phyloP scores from a whole-genome alignment of 2,888 invertebrate genomes.

The Brachypalpus laphriformis region DNA sequence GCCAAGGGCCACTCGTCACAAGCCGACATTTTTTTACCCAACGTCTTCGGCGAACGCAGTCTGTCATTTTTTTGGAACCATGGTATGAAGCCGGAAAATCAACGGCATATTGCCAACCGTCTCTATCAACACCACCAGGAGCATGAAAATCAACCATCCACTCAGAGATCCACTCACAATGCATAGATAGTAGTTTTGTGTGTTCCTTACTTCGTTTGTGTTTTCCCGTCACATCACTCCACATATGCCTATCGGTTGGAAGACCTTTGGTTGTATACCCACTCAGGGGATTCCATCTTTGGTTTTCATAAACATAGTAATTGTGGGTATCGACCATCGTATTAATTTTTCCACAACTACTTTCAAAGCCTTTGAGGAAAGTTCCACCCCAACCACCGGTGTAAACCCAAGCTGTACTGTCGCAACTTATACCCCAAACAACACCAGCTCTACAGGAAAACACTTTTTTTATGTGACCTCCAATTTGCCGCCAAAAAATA shows the following conservation, averaged over 20 bases:
- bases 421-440: conserved; percentile 95
- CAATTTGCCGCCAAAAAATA: conserved; percentile 94
- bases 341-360: conserved; percentile 86
- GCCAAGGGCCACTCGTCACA: conserved; percentile 94
- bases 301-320: conserved; percentile 96
- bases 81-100: conserved; percentile 95
- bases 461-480: conserved; percentile 92
- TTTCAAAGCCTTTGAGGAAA: conserved; percentile 87
- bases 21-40: conserved; percentile 94
- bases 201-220: conserved; percentile 93
- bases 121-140: conserved; percentile 93
- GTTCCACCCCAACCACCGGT: conserved; percentile 95
- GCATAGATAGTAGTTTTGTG: conserved; percentile 91
- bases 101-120: conserved; percentile 97
- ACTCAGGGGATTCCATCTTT: conserved; percentile 95
- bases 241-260: conserved; percentile 94
- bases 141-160: conserved; percentile 97
- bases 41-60: conserved; percentile 92
- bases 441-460: conserved; percentile 91
- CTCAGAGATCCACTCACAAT: conserved; percentile 95
- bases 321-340: conserved; percentile 93
- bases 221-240: conserved; percentile 94
- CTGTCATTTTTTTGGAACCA: conserved; percentile 92
- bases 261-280: conserved; percentile 94
- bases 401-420: conserved; percentile 94